Base-by-base conservation (phyloP, 2,888 invertebrate species). In the Apodemia zela region DNA sequence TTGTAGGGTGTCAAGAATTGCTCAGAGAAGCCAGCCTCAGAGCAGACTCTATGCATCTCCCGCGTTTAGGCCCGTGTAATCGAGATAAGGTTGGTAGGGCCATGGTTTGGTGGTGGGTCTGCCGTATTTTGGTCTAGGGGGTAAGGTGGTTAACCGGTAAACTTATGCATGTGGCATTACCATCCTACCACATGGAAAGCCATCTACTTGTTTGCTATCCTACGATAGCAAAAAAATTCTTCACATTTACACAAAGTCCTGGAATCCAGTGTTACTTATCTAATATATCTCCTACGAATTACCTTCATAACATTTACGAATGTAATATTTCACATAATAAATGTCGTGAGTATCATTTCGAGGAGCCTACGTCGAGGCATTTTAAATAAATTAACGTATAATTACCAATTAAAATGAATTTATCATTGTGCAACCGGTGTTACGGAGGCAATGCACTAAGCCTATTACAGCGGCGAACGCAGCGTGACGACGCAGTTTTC, bases 361-460 rank as follows among this genome's bases (percentile, higher is more conserved):
- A 57, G 6, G 54, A 54, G 54, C 21, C 25, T 57, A 29, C 29
- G 25, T 2, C 25, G 1, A 25, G 15, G 25, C 25, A 54, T 25
- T 54, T 54, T 54, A 54, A 54, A 54, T 54, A 54, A 25, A 54
- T 54, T 54, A 54, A 29, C 54, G 54, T 29, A 57, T 69, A 74
- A 74, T 75, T 74, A 73, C 71, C 67, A 69, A 68, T 69, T 70
- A 68, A 71, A 69, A 70, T 63, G 67, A 63, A 64, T 57, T 57
- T 57, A 57, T 64, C 51, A 66, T 74, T 72, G 69, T 69, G 72
- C 72, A 73, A 74, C 71, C 66, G 67, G 67, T 66, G 71, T 69
- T 72, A 69, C 67, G 61, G 65, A 68, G 71, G 69, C 71, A 68
- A 68, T 69, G 72, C 66, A 70, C 69, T 65, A 54, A 54, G 54